These are phyloP conservation scores for honey bee (Apis mellifera) DNA, from an alignment of 1,140 invertebrate species.

Conservation along the genomic window Amel_HAv3.1 CM009938.2:12036501-12037000, in stretches of 20 bases:
- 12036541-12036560: not conserved
- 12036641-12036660: slow-evolving; percentile 15
- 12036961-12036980: slow-evolving; percentile 1
- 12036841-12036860: not conserved
- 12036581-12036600: too few species aligned
- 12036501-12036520: not conserved
- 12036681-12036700: slow-evolving; percentile 13
- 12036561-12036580: not conserved
- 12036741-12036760: slow-evolving; percentile 14
- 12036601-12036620: not conserved
- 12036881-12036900: not conserved
- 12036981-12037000: not conserved
- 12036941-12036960: slow-evolving; percentile 17
- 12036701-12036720: slow-evolving; percentile 9
- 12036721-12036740: slow-evolving; percentile 17
- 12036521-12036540: not conserved
- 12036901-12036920: not conserved
- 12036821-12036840: too few species aligned
- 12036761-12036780: too few species aligned
- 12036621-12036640: not conserved
- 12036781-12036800: too few species aligned
- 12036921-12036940: not conserved
- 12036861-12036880: not conserved
- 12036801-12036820: too few species aligned
- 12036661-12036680: slow-evolving; percentile 42